These are phyloP conservation scores for Pagrus major DNA, from an alignment of 2,113 vertebrate species.

Conservation along the genomic window DNA sequence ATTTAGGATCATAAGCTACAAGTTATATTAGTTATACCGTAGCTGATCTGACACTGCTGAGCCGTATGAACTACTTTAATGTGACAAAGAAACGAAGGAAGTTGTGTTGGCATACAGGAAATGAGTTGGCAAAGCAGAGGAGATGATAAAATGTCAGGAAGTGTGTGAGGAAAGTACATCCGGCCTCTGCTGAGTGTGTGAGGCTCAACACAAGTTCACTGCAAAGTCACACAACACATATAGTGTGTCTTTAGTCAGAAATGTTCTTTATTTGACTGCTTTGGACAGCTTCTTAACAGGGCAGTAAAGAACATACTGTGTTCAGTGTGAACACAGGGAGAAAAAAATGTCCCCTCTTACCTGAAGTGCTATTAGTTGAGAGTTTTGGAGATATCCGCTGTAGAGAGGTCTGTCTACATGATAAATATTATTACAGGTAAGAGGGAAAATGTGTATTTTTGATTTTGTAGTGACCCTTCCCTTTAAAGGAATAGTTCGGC, in stretches of 20 bases:
- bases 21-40: neutral
- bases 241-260: neutral
- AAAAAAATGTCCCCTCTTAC: too few relatives aligned
- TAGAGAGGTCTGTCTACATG: too few relatives aligned
- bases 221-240: neutral
- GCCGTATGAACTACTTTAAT: neutral
- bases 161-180: constrained; percentile 38
- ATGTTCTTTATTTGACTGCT: neutral
- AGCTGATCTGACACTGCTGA: too few relatives aligned
- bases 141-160: constrained; percentile 57
- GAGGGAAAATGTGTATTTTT: too few relatives aligned
- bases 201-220: neutral
- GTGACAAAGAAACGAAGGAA: neutral
- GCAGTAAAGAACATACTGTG: neutral
- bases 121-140: constrained; percentile 20
- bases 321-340: neutral
- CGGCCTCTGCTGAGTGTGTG: neutral
- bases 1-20: neutral
- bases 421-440: too few relatives aligned
- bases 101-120: constrained; percentile 59
- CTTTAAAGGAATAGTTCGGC: neutral
- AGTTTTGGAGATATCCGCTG: too few relatives aligned
- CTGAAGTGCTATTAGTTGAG: too few relatives aligned
- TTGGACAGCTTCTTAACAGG: neutral
- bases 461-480: too few relatives aligned